Percentiles rank a stretch among this genome's conserved stretches.
Evolutionary conservation across 2,113 vertebrate genomes (phyloP).

Genomic region (Pheucticus melanocephalus): DNA sequence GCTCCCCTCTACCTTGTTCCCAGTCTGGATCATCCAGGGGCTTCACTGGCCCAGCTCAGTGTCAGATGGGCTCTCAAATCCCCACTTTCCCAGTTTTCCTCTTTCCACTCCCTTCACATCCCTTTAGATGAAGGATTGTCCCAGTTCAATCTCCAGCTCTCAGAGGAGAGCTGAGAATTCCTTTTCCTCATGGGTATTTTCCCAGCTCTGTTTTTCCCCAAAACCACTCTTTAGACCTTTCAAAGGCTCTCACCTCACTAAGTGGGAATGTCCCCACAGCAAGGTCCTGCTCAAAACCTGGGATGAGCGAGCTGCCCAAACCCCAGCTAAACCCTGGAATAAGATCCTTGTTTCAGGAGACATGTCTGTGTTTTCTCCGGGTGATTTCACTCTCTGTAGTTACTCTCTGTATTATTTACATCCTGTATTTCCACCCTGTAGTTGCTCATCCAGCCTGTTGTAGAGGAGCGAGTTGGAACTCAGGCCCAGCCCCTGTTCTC

Average conservation of each 20-base stretch:
- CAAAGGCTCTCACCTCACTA: neutral
- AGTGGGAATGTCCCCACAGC: neutral
- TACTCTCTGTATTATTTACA: neutral
- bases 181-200: neutral
- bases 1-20: neutral
- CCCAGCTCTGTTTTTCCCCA: neutral
- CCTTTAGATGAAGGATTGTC: neutral
- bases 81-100: neutral
- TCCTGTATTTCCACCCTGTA: no score
- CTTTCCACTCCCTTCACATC: neutral
- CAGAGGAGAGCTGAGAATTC: neutral
- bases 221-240: neutral
- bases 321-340: rapidly evolving
- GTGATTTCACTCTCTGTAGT: neutral
- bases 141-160: neutral
- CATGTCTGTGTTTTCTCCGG: neutral
- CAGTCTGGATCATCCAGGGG: neutral
- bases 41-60: neutral
- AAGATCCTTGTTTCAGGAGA: neutral
- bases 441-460: neutral
- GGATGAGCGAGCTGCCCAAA: neutral
- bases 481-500: neutral
- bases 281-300: neutral
- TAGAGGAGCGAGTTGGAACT: rapidly evolving
- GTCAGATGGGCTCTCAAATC: rapidly evolving